Evolutionary conservation across 2,888 invertebrate species (phyloP).

Genomic region (Polietes domitor): DNA sequence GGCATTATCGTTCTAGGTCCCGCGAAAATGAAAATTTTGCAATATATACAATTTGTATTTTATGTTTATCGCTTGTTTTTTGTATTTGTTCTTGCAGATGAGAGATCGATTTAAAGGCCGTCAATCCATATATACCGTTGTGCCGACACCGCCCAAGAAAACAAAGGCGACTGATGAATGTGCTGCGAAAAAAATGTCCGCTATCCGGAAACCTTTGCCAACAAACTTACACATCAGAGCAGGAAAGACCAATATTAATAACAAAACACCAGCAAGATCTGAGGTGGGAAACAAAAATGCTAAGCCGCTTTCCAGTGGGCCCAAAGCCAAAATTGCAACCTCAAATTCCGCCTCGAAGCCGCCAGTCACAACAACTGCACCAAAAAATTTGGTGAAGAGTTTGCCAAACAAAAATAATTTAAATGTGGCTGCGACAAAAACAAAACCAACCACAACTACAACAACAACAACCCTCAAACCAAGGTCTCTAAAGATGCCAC

Average conservation of each 20-base stretch:
- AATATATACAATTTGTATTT: too few relatives aligned
- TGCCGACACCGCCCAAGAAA: conserved; percentile 54
- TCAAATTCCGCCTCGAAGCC: not conserved
- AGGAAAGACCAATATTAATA: not conserved
- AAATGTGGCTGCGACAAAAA: not conserved
- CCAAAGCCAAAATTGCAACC: conserved; percentile 3
- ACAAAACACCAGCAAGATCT: conserved; percentile 24
- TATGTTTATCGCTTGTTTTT: too few relatives aligned
- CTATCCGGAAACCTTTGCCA: conserved; percentile 30
- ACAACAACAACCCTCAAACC: conserved; percentile 41
- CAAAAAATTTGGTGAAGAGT: conserved; percentile 2
- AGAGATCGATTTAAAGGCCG: conserved; percentile 24
- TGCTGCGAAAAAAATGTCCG: conserved; percentile 25
- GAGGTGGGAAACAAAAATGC: not conserved
- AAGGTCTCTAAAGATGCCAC: conserved; percentile 51
- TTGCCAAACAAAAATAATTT: not conserved
- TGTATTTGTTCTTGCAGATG: conserved; percentile 29
- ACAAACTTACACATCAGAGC: conserved; percentile 9
- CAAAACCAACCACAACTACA: not conserved
- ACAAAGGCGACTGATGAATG: conserved; percentile 12
- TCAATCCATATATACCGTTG: conserved; percentile 57
- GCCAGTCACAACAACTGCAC: not conserved
- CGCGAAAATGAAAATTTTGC: too few relatives aligned
- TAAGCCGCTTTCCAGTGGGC: not conserved
- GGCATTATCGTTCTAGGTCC: too few relatives aligned